Evolutionary conservation across 1,140 invertebrate genomes (phyloP), one percentile per base, ranked within the genome.

Genomic region (Anastatus disparis): DNA sequence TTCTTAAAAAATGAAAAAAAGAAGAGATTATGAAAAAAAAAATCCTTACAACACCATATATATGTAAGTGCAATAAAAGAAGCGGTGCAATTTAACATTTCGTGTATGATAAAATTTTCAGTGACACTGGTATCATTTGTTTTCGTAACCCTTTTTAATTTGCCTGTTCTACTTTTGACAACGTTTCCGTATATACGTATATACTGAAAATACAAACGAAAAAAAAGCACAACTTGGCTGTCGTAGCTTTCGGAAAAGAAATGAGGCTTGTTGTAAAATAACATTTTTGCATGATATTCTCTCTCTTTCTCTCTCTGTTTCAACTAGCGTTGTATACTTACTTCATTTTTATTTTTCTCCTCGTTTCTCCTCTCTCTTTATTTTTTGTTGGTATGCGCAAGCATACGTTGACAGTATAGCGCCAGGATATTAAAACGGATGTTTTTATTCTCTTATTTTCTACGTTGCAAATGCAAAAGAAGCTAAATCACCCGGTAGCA

Each of bases 351-450:
- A n/a, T n/a, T n/a, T n/a, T n/a, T n/a, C n/a, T n/a, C n/a, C 52
- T 9, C 40, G 20, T 66, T 7, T 15, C 24, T 22, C 10, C 46
- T 9, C 15, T 44, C n/a, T 12, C 27, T 29, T 55, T 55, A 22
- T 52, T 52, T 42, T 38, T 58, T 66, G 56, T 56, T 66, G 52
- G 40, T 40, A 12, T 17, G 50, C 17, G 20, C 61, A 56, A n/a
- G n/a, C 46, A 66, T 66, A 31, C 64, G 64, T 66, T 44, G 53
- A 46, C 64, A 66, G 53, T 46, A 24, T 12, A 20, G 66, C 31
- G 44, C n/a, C 46, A 69, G 66, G 66, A 69, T 69, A 69, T 69
- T 69, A 69, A 69, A 69, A 56, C 46, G 56, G 56, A 61, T 69
- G 56, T 61, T 61, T 61, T 53, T 24, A 10, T 53, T 20, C 46